phyloP scores from a whole-genome alignment of 2,113 vertebrate species.

The Nanorana parkeri region DNA sequence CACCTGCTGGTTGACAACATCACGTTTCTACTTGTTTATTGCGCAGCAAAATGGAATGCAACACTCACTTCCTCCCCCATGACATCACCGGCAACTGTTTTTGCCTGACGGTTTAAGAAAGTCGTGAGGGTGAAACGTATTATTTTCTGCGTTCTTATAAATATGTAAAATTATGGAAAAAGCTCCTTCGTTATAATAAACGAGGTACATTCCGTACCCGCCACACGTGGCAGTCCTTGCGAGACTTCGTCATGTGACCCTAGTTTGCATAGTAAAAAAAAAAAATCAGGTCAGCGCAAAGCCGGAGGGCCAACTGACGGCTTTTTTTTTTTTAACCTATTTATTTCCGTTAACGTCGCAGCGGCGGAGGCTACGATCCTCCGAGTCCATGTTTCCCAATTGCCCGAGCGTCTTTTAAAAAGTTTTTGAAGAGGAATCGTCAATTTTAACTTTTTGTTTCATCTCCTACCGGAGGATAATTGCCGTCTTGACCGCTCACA shows the following conservation, averaged over 20 bases:
- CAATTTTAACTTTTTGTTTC: not conserved
- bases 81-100: constrained; percentile 46
- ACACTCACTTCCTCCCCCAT: constrained; percentile 13
- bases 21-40: constrained; percentile 53
- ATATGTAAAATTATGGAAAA: constrained; percentile 29
- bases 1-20: constrained; percentile 15
- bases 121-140: constrained; percentile 22
- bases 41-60: constrained; percentile 38
- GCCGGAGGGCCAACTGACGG: constrained; percentile 23
- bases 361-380: not conserved
- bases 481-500: not conserved
- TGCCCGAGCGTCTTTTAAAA: no score
- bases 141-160: not conserved
- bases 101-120: constrained; percentile 40
- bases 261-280: constrained; percentile 4
- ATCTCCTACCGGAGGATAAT: not conserved
- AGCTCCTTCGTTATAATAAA: not conserved
- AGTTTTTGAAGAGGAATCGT: no score
- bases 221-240: constrained; percentile 13
- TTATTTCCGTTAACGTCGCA: not conserved
- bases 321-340: constrained; percentile 15
- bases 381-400: no score
- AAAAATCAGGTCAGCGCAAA: constrained; percentile 29
- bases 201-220: constrained; percentile 3
- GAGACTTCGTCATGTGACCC: constrained; percentile 21